These are phyloP conservation scores for Chaenodraco wilsoni DNA, from an alignment of 2,797 vertebrate species.

Conservation along the genomic window DNA sequence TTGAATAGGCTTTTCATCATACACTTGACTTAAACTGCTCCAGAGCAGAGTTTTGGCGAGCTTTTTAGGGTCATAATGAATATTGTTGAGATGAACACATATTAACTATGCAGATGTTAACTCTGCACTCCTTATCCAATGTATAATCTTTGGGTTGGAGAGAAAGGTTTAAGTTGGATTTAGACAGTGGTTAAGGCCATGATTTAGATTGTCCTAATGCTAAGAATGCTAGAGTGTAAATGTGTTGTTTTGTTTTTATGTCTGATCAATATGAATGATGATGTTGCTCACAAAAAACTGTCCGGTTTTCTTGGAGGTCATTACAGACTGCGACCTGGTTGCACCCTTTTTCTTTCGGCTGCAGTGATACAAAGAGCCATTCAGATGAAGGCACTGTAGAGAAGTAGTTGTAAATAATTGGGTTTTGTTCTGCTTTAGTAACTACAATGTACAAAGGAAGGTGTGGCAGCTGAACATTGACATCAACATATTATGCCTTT, in stretches of 20 bases:
- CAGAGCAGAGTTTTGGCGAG: background rate
- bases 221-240: background rate
- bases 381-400: constrained; percentile 27
- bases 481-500: constrained; percentile 28
- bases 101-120: background rate
- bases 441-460: constrained; percentile 48
- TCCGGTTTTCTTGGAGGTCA: constrained; percentile 12
- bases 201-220: background rate
- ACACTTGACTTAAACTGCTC: background rate
- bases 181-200: background rate
- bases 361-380: constrained; percentile 41
- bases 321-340: constrained; percentile 14
- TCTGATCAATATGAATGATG: constrained; percentile 6
- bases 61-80: background rate
- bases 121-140: background rate
- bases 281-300: background rate
- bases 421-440: constrained; percentile 33
- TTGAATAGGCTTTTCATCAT: too few species aligned
- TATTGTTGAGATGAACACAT: background rate
- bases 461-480: constrained; percentile 37
- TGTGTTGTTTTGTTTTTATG: background rate
- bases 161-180: background rate
- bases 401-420: constrained; percentile 16
- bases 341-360: constrained; percentile 31
- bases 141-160: background rate